A percentile compares a stretch with the other conserved stretches of the same genome.
These are phyloP conservation scores for Pipra filicauda DNA, from an alignment of 2,113 vertebrate species.

Conservation along the genomic window DNA sequence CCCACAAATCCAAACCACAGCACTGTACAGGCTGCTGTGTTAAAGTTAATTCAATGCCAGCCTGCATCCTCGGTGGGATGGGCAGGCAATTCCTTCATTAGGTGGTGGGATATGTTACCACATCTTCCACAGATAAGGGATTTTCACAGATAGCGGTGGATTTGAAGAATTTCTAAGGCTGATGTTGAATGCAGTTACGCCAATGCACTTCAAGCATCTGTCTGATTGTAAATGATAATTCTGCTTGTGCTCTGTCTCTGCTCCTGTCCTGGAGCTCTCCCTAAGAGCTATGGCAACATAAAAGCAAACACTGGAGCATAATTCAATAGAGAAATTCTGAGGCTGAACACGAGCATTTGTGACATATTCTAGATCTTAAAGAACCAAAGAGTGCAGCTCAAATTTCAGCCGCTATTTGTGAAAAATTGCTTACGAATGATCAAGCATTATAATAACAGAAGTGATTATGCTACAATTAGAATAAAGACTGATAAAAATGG, in stretches of 20 bases:
- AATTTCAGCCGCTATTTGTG: not conserved
- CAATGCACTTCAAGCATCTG: not conserved
- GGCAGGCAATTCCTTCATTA: not conserved
- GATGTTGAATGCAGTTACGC: not conserved
- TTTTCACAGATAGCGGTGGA: not conserved
- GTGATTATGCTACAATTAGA: not conserved
- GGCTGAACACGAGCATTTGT: not conserved
- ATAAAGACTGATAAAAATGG: not conserved
- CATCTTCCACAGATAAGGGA: not conserved
- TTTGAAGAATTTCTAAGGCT: not conserved
- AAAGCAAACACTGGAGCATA: not conserved
- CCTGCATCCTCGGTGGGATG: accelerated
- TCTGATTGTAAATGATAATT: not conserved
- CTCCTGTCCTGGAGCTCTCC: not conserved
- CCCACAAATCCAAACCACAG: not conserved
- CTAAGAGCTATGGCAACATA: not conserved
- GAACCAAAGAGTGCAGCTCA: not conserved
- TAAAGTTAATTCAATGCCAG: not conserved
- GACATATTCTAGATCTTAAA: not conserved
- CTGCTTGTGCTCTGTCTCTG: not conserved
- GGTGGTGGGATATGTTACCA: not conserved
- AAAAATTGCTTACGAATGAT: not conserved
- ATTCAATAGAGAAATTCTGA: not conserved
- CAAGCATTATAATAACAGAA: not conserved
- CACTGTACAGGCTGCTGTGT: not conserved